Base-by-base conservation (phyloP, 2,113 vertebrate species). In the Bos indicus region DNA sequence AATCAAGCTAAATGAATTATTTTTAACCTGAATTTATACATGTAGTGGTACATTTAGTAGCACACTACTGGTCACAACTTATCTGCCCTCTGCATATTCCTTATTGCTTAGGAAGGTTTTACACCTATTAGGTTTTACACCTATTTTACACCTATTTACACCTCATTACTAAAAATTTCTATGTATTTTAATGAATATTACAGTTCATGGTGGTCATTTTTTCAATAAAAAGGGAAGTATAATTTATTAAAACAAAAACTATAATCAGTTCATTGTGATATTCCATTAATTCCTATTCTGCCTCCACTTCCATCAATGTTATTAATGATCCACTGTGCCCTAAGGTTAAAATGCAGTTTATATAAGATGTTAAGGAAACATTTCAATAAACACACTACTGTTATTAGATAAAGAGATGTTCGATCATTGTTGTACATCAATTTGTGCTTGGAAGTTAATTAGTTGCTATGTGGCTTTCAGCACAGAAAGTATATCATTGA, bases 381-480 rank as follows among this genome's bases (percentile, higher is more conserved):
- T 81, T 91, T 96, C 64, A 82, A 12, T 88, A 88, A 87, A 88
- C 25, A 89, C 16, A 80, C 64, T 83, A 90, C 48, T 36, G 80
- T 94, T 94, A 84, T 87, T 87, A 90, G 60, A 89, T 48, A 60
- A 28, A 94, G 36, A 91, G 28, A 80, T 52, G 54, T 56, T 51
- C 57, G 40, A 57, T 86, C 56, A 59, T 92, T 89, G 88, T 82
- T 90, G 33, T 51, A 36, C 28, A 64, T 96, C 82, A 84, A 13
- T 88, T 88, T 96, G 25, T 71, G 43, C 74, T 85, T 94, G 52
- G 74, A 88, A 85, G 86, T 94, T 88, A 94, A 93, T 62, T 86
- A n/a, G 33, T 14, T 64, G 77, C 80, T 62, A 23, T 56, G 13
- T 80, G 92, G 25, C 51, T 92, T 86, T 94, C 16, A 62, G 33